Base-by-base conservation (phyloP, 2,113 vertebrate species). In the Elgaria multicarinata region DNA sequence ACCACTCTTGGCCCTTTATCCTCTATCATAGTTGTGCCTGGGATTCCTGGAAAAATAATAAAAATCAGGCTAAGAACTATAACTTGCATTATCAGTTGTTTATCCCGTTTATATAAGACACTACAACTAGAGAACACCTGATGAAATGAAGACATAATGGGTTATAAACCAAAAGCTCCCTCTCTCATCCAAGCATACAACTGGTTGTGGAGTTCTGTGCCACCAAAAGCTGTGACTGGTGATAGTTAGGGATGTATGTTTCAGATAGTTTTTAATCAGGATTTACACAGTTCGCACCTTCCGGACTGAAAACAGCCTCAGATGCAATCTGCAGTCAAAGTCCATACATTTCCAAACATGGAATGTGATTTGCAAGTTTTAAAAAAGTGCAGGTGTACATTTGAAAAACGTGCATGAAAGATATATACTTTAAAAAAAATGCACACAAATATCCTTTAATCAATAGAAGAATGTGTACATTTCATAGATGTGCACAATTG, bases 1-100 rank as follows among this genome's bases (percentile, higher is more conserved):
- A 98, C 98, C 95, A 99, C 99, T 9, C 98, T 98, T 90, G 98
- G 98, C 93, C 98, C 98, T 97, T 99, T 99, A 96, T 99, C 98
- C 97, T 99, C 98, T 91, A 98, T 98, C 99, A 99, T 99, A 97
- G 96, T 97, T 98, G 96, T 92, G 87, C 69, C 26, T 93, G 36
- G 85, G 67, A 42, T 93, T 93, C 95, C 97, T 98, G 67, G 66
- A 22, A 62, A 62, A 62, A 62, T 62, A 62, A 62, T 33, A 92
- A 3, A 77, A 89, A 89, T 95, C 44, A 90, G 93, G 90, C 31
- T 64, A 85, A 83, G 50, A 66, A 50, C 20, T 94, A 90, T 92
- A 62, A 22, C 58, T 12, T 62, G 18, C 2, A 20, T 62, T 62
- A 58, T 16, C 55, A 58, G 16, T 58, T 58, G 55, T 58, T 58